Base-by-base conservation (phyloP, 1,140 invertebrate species). In the Cydia strobilella region DNA sequence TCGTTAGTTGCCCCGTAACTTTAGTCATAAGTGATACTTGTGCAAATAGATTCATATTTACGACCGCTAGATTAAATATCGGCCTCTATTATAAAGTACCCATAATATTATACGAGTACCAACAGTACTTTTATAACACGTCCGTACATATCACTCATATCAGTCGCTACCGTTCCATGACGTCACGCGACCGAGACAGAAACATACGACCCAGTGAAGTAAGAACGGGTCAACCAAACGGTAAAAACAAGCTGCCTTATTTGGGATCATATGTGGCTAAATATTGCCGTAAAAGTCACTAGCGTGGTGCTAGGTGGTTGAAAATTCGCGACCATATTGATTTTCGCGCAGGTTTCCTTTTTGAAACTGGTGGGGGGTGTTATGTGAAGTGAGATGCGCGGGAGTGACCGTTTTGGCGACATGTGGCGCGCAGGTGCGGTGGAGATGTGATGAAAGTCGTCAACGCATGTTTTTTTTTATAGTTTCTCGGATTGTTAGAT, bases 231-330 rank as follows among this genome's bases (percentile, higher is more conserved):
- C 65, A 48, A 77, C 3, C n/a, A 18, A 59, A 75, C 42, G 78
- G 78, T 80, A 85, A 88, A 85, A 86, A 85, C 89, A 86, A 86
- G 77, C 84, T 88, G 74, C 86, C 88, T 84, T 86, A 90, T 89
- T 89, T 79, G 87, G 84, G 80, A 72, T 87, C 89, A 88, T 79
- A 88, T 91, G 88, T 87, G 81, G 75, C 85, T 82, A 89, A 90
- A 90, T 88, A 86, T 86, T 78, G 81, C 74, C 75, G 86, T 90
- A 89, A 83, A 76, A 72, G 75, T 72, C 76, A 75, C 84, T 80
- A 59, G 75, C 73, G 66, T 63, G 77, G 72, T 78, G 76, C 75
- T 83, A 84, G 77, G 63, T 65, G 27, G 63, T 77, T 76, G 77
- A 74, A 74, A 78, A 76, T 90, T 85, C 78, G 80, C 77, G 75